Evolutionary conservation across 92 coral and sea anemone species (phyloP).

Genomic region (Umimayanthus kanabou): DNA sequence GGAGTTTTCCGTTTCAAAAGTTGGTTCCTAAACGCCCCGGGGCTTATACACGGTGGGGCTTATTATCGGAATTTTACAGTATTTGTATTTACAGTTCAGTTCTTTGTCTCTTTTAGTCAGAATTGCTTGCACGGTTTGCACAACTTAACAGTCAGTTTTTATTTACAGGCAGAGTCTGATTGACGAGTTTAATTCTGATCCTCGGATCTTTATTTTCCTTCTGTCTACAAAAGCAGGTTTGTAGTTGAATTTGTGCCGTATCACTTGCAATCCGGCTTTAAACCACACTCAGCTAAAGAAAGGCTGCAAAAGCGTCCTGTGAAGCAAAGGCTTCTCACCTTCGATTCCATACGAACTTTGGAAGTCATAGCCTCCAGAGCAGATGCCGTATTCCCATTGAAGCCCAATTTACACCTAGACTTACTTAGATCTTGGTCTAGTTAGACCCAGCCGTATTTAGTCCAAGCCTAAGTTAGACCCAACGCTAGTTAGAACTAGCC

Average conservation of each 20-base stretch:
- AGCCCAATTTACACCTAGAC: neutral
- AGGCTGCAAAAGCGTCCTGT: neutral
- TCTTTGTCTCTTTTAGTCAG: neutral
- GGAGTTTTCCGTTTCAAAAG: no score
- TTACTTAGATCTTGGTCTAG: neutral
- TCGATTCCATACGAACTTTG: neutral
- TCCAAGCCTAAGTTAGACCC: neutral
- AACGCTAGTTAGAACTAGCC: neutral
- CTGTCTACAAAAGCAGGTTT: constrained; percentile 96
- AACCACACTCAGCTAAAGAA: neutral
- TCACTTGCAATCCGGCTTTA: neutral
- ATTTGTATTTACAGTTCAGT: no score
- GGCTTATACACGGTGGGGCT: no score
- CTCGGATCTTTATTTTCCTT: constrained; percentile 85
- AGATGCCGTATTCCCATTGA: neutral
- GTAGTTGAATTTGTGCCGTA: neutral
- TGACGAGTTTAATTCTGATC: constrained; percentile 78
- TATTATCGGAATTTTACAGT: no score
- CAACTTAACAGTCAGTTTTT: neutral
- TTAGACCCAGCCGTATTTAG: neutral
- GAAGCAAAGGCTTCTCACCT: neutral
- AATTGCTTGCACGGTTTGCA: neutral
- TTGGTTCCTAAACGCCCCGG: no score
- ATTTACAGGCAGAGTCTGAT: constrained; percentile 78
- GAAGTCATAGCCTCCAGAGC: neutral